phyloP scores from a whole-genome alignment of 2,888 invertebrate genomes.

The Myathropa florea region DNA sequence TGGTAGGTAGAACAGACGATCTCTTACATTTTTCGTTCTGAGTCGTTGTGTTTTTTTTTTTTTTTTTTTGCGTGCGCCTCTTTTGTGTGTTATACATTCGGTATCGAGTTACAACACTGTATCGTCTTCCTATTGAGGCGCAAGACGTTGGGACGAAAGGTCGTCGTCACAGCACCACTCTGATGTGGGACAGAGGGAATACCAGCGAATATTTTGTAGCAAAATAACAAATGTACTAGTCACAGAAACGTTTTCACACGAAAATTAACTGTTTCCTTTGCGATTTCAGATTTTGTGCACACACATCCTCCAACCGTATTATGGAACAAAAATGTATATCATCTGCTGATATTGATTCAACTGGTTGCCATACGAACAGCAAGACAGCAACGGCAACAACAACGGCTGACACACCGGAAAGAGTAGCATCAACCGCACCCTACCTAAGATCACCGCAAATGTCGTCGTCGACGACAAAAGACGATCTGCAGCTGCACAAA shows the following conservation, averaged over 20 bases:
- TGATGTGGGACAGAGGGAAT: constrained; percentile 53
- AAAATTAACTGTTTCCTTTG: constrained; percentile 7
- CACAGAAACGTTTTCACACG: constrained; percentile 23
- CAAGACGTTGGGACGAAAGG: constrained; percentile 7
- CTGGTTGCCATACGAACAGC: constrained; percentile 56
- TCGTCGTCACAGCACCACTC: constrained; percentile 25
- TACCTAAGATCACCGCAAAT: constrained; percentile 54
- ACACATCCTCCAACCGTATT: constrained; percentile 73
- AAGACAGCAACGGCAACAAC: constrained; percentile 52
- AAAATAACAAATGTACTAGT: constrained; percentile 11
- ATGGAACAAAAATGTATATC: constrained; percentile 79
- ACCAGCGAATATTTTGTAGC: constrained; percentile 14
- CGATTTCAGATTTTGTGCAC: constrained; percentile 41
- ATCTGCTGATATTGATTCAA: constrained; percentile 74
- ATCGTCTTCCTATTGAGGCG: constrained; percentile 55
- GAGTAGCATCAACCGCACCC: constrained; percentile 22
- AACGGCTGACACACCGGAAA: constrained; percentile 46
- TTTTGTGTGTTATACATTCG: constrained; percentile 55
- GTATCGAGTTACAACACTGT: constrained; percentile 65
- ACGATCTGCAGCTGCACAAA: constrained; percentile 46
- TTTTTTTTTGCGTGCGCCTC: constrained; percentile 53
- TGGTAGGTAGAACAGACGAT: constrained; percentile 56
- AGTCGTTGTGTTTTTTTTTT: constrained; percentile 7
- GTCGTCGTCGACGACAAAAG: constrained; percentile 62
- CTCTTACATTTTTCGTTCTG: constrained; percentile 40